Conservation (phyloP, 2,888 invertebrate genomes). For the Meghimatium bilineatum region DNA sequence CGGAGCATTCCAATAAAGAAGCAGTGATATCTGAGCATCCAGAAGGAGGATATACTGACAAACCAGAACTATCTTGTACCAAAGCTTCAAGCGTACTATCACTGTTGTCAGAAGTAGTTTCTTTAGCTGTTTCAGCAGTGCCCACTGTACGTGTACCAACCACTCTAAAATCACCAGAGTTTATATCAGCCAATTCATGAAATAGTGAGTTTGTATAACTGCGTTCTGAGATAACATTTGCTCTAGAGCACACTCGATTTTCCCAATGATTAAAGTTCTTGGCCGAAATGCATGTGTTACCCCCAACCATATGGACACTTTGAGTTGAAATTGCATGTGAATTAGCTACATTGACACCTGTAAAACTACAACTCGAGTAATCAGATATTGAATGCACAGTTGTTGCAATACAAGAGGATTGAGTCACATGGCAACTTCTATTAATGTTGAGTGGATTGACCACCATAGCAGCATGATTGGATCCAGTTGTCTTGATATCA, state of each 20-base stretch:
- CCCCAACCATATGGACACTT: not conserved
- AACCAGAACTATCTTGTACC: not conserved
- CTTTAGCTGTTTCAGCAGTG: not conserved
- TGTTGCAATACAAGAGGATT: not conserved
- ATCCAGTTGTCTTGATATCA: conserved; percentile 19
- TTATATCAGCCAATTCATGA: not conserved
- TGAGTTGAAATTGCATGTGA: not conserved
- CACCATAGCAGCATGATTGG: conserved; percentile 27
- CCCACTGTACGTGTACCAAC: not conserved
- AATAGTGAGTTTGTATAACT: not conserved
- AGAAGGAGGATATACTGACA: not conserved
- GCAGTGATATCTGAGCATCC: not conserved
- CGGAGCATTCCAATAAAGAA: not conserved
- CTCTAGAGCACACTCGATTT: not conserved
- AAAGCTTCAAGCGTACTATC: not conserved
- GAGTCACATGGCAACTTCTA: not conserved
- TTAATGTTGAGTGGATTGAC: conserved; percentile 2
- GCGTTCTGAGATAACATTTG: not conserved
- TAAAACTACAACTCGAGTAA: not conserved
- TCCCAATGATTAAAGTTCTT: not conserved
- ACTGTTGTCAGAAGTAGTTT: not conserved
- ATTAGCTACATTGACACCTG: conserved; percentile 1
- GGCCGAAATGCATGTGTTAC: not conserved
- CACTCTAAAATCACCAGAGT: not conserved
- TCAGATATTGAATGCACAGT: not conserved